These are phyloP conservation scores for Adelosebastes latens DNA, from an alignment of 2,797 vertebrate genomes.

Conservation along the genomic window DNA sequence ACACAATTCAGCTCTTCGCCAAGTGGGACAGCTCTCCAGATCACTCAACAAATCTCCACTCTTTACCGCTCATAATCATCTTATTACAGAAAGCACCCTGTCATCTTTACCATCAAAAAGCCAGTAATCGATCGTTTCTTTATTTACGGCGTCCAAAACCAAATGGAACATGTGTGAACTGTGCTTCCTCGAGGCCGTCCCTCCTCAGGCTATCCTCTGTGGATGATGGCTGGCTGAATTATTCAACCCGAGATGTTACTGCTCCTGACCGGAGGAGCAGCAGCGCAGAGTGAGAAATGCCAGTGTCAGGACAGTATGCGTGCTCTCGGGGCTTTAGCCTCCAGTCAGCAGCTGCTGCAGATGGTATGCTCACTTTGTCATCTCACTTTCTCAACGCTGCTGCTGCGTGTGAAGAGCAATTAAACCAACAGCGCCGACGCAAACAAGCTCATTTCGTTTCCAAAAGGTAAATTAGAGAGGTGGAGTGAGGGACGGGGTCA, in stretches of 20 bases:
- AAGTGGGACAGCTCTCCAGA: constrained; percentile 81
- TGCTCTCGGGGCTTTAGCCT: constrained; percentile 74
- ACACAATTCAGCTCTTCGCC: constrained; percentile 82
- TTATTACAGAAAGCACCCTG: background rate
- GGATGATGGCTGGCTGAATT: constrained; percentile 75
- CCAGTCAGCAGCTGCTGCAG: constrained; percentile 77
- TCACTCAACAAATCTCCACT: constrained; percentile 67
- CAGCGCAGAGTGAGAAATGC: constrained; percentile 64
- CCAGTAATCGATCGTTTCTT: constrained; percentile 23
- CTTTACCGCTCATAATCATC: constrained; percentile 27
- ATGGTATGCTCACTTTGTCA: constrained; percentile 78
- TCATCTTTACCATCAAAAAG: background rate
- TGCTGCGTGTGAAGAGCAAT: constrained; percentile 58
- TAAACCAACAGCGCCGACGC: constrained; percentile 48
- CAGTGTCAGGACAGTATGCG: constrained; percentile 75
- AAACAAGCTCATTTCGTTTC: constrained; percentile 48
- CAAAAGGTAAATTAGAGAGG: constrained; percentile 69
- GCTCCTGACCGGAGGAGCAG: constrained; percentile 63
- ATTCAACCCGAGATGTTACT: constrained; percentile 77
- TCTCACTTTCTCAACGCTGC: constrained; percentile 57
- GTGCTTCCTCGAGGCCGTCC: constrained; percentile 41
- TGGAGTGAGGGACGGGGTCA: constrained; percentile 39
- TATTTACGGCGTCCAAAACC: constrained; percentile 26
- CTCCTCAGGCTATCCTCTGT: constrained; percentile 40
- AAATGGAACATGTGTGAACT: constrained; percentile 61